Evolutionary conservation across 1,140 invertebrate species (phyloP).

Genomic region (Sarcophaga peregrina): DNA sequence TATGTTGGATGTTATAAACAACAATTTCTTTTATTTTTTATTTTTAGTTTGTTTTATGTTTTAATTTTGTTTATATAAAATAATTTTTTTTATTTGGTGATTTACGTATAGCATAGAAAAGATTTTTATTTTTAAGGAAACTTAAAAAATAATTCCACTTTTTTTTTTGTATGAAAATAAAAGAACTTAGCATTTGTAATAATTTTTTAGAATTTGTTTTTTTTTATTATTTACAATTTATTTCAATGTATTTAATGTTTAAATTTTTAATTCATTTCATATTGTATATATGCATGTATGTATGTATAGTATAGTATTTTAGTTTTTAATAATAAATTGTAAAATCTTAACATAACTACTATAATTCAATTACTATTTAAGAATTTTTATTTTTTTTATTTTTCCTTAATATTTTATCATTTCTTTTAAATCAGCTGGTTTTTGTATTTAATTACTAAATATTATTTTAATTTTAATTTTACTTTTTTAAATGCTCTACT

Average conservation of each 20-base stretch:
- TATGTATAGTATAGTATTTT: constrained; percentile 47
- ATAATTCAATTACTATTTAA: constrained; percentile 54
- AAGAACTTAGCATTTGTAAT: neutral
- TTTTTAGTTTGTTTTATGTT: constrained; percentile 42
- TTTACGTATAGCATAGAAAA: constrained; percentile 25
- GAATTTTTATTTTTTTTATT: constrained; percentile 46
- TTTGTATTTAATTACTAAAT: constrained; percentile 40
- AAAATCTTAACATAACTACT: constrained; percentile 65
- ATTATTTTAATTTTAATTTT: constrained; percentile 1
- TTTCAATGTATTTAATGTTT: neutral
- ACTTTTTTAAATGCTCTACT: constrained; percentile 27
- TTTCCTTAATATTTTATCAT: neutral
- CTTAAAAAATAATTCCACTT: neutral
- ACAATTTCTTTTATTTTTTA: constrained; percentile 56
- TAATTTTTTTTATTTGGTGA: neutral
- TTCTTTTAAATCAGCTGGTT: neutral
- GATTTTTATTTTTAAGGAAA: neutral
- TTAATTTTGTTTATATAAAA: no score
- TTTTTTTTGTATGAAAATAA: neutral
- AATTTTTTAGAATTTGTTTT: neutral
- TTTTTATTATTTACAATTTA: constrained; percentile 20
- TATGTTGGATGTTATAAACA: constrained; percentile 48
- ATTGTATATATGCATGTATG: neutral
- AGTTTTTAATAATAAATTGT: constrained; percentile 52
- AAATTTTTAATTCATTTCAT: neutral